Percentiles rank a stretch among this genome's conserved stretches.
These are phyloP conservation scores for Lysiphlebus fabarum DNA, from an alignment of 1,140 invertebrate genomes.

Conservation along the genomic window DNA sequence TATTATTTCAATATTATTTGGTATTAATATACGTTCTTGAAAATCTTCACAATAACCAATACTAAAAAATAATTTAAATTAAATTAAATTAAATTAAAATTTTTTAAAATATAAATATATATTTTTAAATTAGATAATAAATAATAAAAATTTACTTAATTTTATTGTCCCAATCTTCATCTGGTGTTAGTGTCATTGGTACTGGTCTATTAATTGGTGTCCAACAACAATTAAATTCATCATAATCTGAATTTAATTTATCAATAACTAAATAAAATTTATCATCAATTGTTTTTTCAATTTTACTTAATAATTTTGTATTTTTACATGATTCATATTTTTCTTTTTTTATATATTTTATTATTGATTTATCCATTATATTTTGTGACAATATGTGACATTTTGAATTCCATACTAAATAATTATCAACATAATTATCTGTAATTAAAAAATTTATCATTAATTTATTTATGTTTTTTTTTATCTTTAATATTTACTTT, in stretches of 20 bases:
- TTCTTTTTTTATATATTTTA: slow-evolving; percentile 57
- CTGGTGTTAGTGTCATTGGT: slow-evolving; percentile 25
- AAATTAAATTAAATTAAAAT: not conserved
- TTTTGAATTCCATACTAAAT: slow-evolving; percentile 65
- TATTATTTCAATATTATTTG: slow-evolving; percentile 46
- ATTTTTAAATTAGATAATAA: too few relatives aligned
- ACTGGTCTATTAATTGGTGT: slow-evolving; percentile 48
- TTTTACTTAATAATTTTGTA: slow-evolving; percentile 50
- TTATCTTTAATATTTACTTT: not conserved
- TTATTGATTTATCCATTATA: slow-evolving; percentile 66
- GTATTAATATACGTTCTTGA: slow-evolving; percentile 39
- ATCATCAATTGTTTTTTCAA: slow-evolving; percentile 45
- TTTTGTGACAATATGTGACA: slow-evolving; percentile 69
- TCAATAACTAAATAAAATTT: slow-evolving; percentile 39
- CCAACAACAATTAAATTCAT: slow-evolving; percentile 57
- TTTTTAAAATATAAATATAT: not conserved
- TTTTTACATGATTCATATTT: slow-evolving; percentile 60
- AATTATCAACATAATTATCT: slow-evolving; percentile 49
- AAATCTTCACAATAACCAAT: slow-evolving; percentile 51
- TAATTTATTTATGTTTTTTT: not conserved
- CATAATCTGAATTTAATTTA: slow-evolving; percentile 31
- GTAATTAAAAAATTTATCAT: slow-evolving; percentile 14
- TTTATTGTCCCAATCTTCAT: slow-evolving; percentile 45
- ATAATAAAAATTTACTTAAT: slow-evolving; percentile 56
- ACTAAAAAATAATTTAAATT: slow-evolving; percentile 30